Base-by-base conservation (phyloP, 2,797 vertebrate genomes). In the Psittacula derbiana region DNA sequence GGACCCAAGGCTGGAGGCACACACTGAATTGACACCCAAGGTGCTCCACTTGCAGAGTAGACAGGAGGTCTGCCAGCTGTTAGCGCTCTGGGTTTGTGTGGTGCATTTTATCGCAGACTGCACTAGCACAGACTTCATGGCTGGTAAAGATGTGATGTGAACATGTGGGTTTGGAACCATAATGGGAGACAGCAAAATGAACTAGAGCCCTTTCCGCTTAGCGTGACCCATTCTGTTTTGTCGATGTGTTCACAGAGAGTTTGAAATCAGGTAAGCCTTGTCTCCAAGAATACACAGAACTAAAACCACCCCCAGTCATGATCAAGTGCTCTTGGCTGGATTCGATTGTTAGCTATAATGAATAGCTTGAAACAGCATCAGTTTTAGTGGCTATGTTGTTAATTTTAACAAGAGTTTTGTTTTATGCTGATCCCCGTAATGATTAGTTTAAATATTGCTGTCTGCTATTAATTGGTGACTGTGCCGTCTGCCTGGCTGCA, bases 391-490 rank as follows among this genome's bases (percentile, higher is more conserved):
- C 43, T 40, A 1, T 14, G 25, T 17, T 86, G 87, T 88, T 93
- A 86, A 75, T 93, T 95, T 93, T 90, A 84, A 79, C 33, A 75
- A 73, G 89, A 90, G 53, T 60, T 80, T 89, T 95, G 78, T 40
- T 96, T 93, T 86, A 86, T 83, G 73, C 50, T 31, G 53, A 75
- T 84, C 89, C 53, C 76, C 1, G 0, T 57, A 87, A 84, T 86
- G 70, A 86, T 88, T 75, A 84, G 38, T 80, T 93, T 90, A 88
- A 94, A 84, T 72, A 91, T 75, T 91, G 79, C 87, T 88, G 75
- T 40, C 81, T 93, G 69, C 53, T 82, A 50, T 94, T 78, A 72
- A 62, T 12, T 72, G 92, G 65, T 33, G 60, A 8, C 81, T 49
- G 64, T n/a, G 65, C 90, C 33, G 33, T 73, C 84, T 93, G 94